Base-by-base conservation (phyloP, 2,888 invertebrate genomes). In the Standfussiana lucernea region DNA sequence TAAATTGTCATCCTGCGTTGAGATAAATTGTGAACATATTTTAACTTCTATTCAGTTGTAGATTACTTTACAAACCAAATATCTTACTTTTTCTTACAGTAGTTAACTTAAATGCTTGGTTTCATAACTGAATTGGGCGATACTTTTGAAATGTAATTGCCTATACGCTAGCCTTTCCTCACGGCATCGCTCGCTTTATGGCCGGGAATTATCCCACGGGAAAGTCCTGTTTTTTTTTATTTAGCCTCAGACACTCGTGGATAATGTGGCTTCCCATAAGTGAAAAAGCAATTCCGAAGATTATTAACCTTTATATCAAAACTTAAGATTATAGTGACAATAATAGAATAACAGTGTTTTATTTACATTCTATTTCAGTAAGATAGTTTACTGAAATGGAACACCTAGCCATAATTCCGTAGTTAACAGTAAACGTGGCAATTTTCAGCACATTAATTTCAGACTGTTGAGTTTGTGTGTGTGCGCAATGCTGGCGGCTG, bases 1-100 rank as follows among this genome's bases (percentile, higher is more conserved):
- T 42, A 82, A 80, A 72, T 80, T 83, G 83, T 80, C 83, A 85
- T 79, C 81, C 68, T 47, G 45, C 35, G 69, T 73, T 62, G 75
- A 80, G 74, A 84, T 69, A 56, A 71, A 78, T 73, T 81, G 79
- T 69, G 77, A 85, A 79, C 77, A 75, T 71, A 77, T 79, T 86
- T 80, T 65, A 86, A 74, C 66, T 79, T 50, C 67, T 66, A 32
- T 70, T 75, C n/a, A 53, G 24, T 74, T 79, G 24, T 64, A 28
- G 78, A 45, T 79, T 73, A 65, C 13, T 65, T 80, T 64, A 42
- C 13, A 56, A 74, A 45, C 18, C 24, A 28, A 68, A 66, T 32
- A 45, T 37, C 37, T 64, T 62, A 42, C 18, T 42, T 11, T 21
- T 13, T 53, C 2, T 73, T 28, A 15, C 32, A n/a, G 35, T 13